phyloP scores from a whole-genome alignment of 2,888 invertebrate species.

The Caenorhabditis sp. region DNA sequence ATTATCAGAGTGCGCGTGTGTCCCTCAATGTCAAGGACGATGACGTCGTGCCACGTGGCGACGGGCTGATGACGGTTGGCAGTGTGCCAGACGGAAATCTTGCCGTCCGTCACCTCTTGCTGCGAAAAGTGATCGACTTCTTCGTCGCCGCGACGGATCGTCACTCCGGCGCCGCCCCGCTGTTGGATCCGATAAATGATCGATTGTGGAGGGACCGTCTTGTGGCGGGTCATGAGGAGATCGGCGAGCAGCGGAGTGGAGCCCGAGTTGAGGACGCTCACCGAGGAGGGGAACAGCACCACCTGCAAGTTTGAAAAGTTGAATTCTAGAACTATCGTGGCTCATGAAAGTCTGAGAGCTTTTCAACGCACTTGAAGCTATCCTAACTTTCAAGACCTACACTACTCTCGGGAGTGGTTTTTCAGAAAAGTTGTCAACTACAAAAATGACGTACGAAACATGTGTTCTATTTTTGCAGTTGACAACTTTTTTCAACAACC shows the following conservation, averaged over 20 bases:
- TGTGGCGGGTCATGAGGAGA: constrained; percentile 67
- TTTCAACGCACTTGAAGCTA: too few species aligned
- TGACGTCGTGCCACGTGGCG: constrained; percentile 66
- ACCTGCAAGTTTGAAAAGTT: too few species aligned
- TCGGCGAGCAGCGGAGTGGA: constrained; percentile 62
- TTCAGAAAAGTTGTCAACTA: too few species aligned
- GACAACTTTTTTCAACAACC: too few species aligned
- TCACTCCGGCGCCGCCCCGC: constrained; percentile 54
- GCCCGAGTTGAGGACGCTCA: constrained; percentile 70
- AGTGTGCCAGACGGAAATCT: constrained; percentile 62
- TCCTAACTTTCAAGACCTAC: too few species aligned
- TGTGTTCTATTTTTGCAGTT: too few species aligned
- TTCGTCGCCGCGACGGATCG: constrained; percentile 52
- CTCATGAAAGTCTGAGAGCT: too few species aligned
- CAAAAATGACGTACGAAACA: too few species aligned
- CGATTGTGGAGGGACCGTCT: constrained; percentile 66
- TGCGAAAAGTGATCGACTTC: constrained; percentile 57
- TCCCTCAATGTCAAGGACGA: constrained; percentile 69
- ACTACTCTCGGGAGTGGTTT: too few species aligned
- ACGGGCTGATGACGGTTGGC: constrained; percentile 44
- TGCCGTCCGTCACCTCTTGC: constrained; percentile 61
- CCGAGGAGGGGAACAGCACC: constrained; percentile 56
- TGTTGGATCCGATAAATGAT: constrained; percentile 60
- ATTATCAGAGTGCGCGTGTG: constrained; percentile 84
- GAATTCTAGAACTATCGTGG: too few species aligned